A percentile compares a stretch with the other conserved stretches of the same genome.
phyloP scores from a whole-genome alignment of 2,797 vertebrate species.

The Lycodopsis pacificus region DNA sequence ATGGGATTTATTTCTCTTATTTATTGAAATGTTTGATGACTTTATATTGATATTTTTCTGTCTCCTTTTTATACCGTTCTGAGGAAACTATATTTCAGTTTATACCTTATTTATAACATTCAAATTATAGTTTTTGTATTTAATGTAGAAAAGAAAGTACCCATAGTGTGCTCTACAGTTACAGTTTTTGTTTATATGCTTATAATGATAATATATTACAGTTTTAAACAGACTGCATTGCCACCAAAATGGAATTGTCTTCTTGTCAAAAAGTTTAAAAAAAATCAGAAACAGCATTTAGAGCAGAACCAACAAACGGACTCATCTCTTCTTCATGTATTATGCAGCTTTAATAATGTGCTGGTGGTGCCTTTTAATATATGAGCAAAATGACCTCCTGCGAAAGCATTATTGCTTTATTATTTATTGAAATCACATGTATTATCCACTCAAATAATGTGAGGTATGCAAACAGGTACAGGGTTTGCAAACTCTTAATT shows the following conservation, averaged over 20 bases:
- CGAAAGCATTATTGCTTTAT: constrained; percentile 58
- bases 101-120: background rate
- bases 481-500: background rate
- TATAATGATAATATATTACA: background rate
- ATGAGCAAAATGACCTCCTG: constrained; percentile 38
- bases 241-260: background rate
- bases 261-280: constrained; percentile 2
- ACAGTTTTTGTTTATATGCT: no score
- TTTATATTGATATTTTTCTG: no score
- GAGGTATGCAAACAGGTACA: background rate
- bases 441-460: constrained; percentile 19
- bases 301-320: background rate
- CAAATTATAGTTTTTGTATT: no score
- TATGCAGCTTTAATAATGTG: constrained; percentile 62
- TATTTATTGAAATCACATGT: constrained; percentile 60
- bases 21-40: background rate
- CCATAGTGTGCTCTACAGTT: background rate
- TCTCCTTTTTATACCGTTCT: no score
- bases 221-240: background rate
- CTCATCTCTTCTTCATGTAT: constrained; percentile 57
- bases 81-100: background rate
- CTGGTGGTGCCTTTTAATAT: constrained; percentile 63
- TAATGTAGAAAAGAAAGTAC: background rate
- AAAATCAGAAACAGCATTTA: constrained; percentile 1
- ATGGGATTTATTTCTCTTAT: background rate